Conservation (phyloP, 1,140 invertebrate species). For the Hesperophylax magnus region DNA sequence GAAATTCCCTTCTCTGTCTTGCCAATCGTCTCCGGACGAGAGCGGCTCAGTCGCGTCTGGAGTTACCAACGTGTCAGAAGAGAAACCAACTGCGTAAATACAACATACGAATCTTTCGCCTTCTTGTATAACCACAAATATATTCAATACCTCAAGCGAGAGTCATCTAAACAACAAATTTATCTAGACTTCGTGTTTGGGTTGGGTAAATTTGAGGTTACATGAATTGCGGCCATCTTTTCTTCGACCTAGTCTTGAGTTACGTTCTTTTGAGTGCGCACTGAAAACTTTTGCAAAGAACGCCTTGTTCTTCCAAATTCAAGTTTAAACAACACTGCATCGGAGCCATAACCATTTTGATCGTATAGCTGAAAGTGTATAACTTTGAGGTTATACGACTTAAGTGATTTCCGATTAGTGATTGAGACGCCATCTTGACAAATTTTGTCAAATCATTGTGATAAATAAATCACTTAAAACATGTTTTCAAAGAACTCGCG, state of each 20-base stretch:
- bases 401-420: neutral
- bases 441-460: neutral
- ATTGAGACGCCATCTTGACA: neutral
- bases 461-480: neutral
- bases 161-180: neutral
- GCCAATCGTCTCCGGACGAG: conserved; percentile 70
- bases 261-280: conserved; percentile 5
- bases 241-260: neutral
- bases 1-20: conserved; percentile 75
- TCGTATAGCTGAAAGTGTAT: neutral
- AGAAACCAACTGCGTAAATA: conserved; percentile 73
- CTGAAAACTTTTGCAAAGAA: neutral
- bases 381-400: conserved; percentile 9
- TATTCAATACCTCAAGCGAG: neutral
- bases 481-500: neutral
- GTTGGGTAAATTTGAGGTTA: neutral
- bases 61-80: conserved; percentile 70
- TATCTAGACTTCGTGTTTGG: neutral
- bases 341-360: neutral
- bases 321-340: neutral
- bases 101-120: neutral
- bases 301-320: neutral
- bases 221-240: neutral
- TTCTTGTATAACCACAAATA: neutral
- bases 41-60: conserved; percentile 71